Evolutionary conservation across 2,113 vertebrate genomes (phyloP), one percentile per base, ranked within the genome.

Genomic region (Heloderma charlesbogerti): DNA sequence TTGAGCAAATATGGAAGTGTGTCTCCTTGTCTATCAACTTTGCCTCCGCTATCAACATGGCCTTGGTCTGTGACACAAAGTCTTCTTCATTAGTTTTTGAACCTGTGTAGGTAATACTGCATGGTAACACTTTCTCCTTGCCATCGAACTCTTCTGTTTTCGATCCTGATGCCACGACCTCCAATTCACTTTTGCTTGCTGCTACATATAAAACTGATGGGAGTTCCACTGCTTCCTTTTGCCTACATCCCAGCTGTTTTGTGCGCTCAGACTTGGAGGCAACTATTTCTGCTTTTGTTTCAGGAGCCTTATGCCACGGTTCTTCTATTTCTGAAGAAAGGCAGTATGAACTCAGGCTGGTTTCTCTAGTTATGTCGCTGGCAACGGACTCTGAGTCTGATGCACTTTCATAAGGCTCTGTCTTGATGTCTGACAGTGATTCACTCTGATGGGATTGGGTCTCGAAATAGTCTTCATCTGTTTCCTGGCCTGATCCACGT

Each of bases 391-490:
- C 96, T 27, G 95, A 91, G 20, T 97, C 97, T 22, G 97, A 95
- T 89, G 95, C 95, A 83, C 97, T 98, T 94, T 98, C 97, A 67
- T 97, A 97, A 83, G 90, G 93, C 67, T 98, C 97, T 0, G 93
- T 96, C 92, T 97, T 97, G 2, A 96, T 93, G 88, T 98, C 97
- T 25, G 97, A 97, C 22, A 95, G 92, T 66, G 97, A 97, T 88
- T 98, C 97, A 34, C 97, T 98, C 87, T 97, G 97, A 94, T 97
- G 97, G 66, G 98, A 98, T 82, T 92, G 72, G 0, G 97, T 97
- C 95, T 98, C 98, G 93, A 95, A 97, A 90, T 97, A 96, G 74
- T 97, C 94, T 18, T 97, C 96, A 77, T 97, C 97, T 57, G 95
- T 95, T 91, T 98, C 94, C 18, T 94, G 96, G 82, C 92, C 96